These are phyloP conservation scores for Heterodera filipjevi DNA, from an alignment of 2,888 invertebrate species.

Conservation along the genomic window DNA sequence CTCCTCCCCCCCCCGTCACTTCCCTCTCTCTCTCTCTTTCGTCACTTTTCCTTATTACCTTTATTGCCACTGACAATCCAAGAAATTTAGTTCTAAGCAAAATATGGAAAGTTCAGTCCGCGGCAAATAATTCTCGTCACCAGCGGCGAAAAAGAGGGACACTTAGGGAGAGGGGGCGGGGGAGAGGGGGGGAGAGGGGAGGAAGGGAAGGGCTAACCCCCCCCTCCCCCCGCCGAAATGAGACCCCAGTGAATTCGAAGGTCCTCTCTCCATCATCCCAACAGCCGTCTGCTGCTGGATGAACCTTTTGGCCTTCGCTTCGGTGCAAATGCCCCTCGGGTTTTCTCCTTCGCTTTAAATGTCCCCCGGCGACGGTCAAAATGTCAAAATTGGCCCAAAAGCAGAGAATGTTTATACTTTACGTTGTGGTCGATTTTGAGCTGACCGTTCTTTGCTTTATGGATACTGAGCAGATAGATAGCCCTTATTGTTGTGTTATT, in stretches of 20 bases:
- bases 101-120: background rate
- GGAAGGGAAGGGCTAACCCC: too few relatives aligned
- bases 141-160: too few relatives aligned
- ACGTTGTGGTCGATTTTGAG: background rate
- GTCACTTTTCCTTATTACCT: background rate
- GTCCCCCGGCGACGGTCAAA: background rate
- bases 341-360: background rate
- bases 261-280: background rate
- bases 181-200: too few relatives aligned
- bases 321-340: background rate
- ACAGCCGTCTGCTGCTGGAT: background rate
- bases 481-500: background rate
- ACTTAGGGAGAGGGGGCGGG: too few relatives aligned
- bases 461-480: background rate
- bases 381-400: background rate
- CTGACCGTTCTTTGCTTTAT: conserved; percentile 5
- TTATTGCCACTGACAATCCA: too few relatives aligned
- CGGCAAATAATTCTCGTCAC: too few relatives aligned
- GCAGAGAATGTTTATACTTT: conserved; percentile 1
- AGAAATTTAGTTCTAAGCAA: too few relatives aligned
- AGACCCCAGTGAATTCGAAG: background rate
- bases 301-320: background rate
- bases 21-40: background rate
- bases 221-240: too few relatives aligned
- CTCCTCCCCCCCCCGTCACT: background rate